Conservation (phyloP, 2,113 vertebrate genomes). For the Carlito syrichta region DNA sequence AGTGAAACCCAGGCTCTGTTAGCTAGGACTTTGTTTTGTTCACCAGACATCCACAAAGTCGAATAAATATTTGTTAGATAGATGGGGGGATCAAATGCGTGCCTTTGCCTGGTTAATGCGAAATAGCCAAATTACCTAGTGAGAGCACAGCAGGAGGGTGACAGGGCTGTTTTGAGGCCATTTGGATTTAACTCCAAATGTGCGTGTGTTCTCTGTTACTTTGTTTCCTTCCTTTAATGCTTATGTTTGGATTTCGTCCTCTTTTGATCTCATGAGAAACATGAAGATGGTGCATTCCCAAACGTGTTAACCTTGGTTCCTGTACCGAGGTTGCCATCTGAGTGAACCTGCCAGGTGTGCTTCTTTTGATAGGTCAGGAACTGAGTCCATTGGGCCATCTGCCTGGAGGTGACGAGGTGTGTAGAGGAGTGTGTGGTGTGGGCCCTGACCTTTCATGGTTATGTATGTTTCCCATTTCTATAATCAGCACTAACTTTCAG, state of each 20-base stretch:
- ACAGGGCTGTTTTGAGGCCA: not conserved
- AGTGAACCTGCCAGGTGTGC: rapidly evolving
- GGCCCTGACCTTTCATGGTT: not conserved
- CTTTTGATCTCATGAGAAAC: not conserved
- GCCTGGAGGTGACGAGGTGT: rapidly evolving
- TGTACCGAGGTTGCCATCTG: rapidly evolving
- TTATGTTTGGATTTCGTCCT: not conserved
- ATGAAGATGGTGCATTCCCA: not conserved
- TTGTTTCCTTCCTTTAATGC: not conserved
- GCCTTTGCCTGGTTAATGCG: not conserved
- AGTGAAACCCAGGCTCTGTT: not conserved
- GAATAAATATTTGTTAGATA: not conserved
- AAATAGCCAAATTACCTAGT: not conserved
- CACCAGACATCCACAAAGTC: not conserved
- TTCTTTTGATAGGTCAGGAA: not conserved
- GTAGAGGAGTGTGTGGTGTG: rapidly evolving
- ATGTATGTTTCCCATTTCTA: not conserved
- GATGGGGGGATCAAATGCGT: not conserved
- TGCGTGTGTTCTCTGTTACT: rapidly evolving
- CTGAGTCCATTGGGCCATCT: rapidly evolving
- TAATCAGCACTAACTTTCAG: not conserved
- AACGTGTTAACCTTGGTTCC: not conserved
- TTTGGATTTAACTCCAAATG: not conserved
- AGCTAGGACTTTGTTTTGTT: not conserved
- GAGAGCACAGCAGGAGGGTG: not conserved